Conservation (phyloP, 2,113 vertebrate genomes). For the Paradoxurus hermaphroditus region DNA sequence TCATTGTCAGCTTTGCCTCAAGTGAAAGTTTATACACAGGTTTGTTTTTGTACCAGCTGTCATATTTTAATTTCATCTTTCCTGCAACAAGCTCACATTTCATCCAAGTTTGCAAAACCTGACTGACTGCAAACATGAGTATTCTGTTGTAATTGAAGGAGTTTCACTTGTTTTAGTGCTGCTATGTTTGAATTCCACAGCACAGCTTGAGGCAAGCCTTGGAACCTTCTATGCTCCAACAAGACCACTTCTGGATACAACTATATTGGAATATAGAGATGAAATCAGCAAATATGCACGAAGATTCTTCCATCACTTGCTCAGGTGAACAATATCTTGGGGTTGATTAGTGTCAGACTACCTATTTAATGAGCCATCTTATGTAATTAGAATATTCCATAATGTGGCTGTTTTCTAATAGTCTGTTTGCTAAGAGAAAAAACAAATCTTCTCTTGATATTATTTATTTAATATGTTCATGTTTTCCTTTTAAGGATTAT, state of each 20-base stretch:
- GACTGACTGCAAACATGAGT: conserved; percentile 83
- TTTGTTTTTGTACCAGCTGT: conserved; percentile 82
- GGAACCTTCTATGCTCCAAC: conserved; percentile 93
- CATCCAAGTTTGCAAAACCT: conserved; percentile 78
- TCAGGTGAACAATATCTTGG: conserved; percentile 89
- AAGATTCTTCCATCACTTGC: conserved; percentile 97
- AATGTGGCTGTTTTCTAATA: conserved; percentile 67
- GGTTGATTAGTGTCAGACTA: conserved; percentile 67
- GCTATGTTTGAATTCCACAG: conserved; percentile 85
- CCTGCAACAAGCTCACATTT: conserved; percentile 77
- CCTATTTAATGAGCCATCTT: conserved; percentile 56
- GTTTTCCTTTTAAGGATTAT: conserved; percentile 65
- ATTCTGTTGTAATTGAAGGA: conserved; percentile 81
- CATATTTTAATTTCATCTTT: conserved; percentile 81
- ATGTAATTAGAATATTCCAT: conserved; percentile 54
- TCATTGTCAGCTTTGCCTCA: conserved; percentile 80
- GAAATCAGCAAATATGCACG: conserved; percentile 93
- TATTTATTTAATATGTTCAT: conserved; percentile 78
- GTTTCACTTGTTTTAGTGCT: conserved; percentile 79
- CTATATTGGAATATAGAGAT: conserved; percentile 92
- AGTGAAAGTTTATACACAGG: conserved; percentile 80
- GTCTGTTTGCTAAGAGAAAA: conserved; percentile 58
- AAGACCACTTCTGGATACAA: conserved; percentile 89
- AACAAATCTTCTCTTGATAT: conserved; percentile 65
- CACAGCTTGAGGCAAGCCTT: conserved; percentile 93